Percentiles rank a stretch among this genome's conserved stretches.
Conservation (phyloP, 2,797 vertebrate genomes). For the Nannoperca australis region DNA sequence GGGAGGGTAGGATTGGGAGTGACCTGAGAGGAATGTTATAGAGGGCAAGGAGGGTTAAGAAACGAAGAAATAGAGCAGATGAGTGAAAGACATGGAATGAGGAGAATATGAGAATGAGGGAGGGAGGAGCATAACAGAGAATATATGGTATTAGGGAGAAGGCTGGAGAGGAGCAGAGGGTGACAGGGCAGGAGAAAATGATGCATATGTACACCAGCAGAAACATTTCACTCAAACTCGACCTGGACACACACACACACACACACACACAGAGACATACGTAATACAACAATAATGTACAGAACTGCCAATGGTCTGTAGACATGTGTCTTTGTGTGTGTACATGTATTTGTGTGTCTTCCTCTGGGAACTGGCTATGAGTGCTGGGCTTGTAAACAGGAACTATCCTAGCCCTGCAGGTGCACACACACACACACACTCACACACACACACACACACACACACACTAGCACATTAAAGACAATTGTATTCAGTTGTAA, state of each 20-base stretch:
- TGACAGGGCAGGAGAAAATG: slow-evolving; percentile 30
- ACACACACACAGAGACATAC: neutral
- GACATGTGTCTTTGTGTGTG: slow-evolving; percentile 18
- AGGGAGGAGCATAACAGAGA: neutral
- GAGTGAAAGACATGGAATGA: neutral
- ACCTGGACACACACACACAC: slow-evolving; percentile 19
- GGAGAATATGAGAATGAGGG: neutral
- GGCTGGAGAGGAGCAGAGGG: slow-evolving; percentile 12
- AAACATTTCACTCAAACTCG: slow-evolving; percentile 28
- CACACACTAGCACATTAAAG: slow-evolving; percentile 15
- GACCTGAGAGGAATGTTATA: slow-evolving; percentile 2
- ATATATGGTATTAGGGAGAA: neutral
- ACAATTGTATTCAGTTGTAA: slow-evolving; percentile 39
- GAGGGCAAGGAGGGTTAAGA: neutral
- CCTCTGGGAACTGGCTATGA: slow-evolving; percentile 62
- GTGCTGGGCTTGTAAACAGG: slow-evolving; percentile 74
- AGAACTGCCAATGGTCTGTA: slow-evolving; percentile 24
- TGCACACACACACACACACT: slow-evolving; percentile 31
- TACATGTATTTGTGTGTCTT: slow-evolving; percentile 30
- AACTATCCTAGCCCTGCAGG: slow-evolving; percentile 64
- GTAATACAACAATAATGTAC: slow-evolving; percentile 40
- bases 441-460: slow-evolving; percentile 17
- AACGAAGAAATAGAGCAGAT: slow-evolving; percentile 4
- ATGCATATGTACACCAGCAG: slow-evolving; percentile 23
- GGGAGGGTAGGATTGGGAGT: slow-evolving; percentile 29